phyloP scores from a whole-genome alignment of 1,140 invertebrate genomes.

The Cherax quadricarinatus region DNA sequence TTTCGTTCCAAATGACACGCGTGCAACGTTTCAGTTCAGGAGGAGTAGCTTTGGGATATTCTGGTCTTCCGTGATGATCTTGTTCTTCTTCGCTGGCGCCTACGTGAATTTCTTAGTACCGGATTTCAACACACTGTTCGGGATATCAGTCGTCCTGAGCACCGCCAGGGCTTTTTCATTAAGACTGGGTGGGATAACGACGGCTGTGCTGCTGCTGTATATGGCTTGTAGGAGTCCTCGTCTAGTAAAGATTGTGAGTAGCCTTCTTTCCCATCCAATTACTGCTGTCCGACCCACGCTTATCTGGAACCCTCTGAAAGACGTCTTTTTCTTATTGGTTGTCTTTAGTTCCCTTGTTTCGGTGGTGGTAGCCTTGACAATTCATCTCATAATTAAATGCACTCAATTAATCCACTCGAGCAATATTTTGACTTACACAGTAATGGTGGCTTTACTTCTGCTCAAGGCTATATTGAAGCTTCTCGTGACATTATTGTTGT shows the following conservation, averaged over 20 bases:
- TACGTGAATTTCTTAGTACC: background rate
- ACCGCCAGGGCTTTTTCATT: background rate
- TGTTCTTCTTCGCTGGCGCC: background rate
- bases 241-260: background rate
- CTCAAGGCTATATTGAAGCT: background rate
- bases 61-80: background rate
- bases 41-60: slow-evolving; percentile 2
- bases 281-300: background rate
- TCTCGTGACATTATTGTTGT: background rate
- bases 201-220: background rate
- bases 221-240: background rate
- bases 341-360: background rate
- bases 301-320: slow-evolving; percentile 7
- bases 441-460: background rate
- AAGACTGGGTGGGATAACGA: background rate
- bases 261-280: background rate
- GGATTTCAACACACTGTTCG: background rate
- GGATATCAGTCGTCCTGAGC: background rate
- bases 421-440: background rate
- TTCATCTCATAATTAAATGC: background rate
- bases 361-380: background rate
- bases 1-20: background rate
- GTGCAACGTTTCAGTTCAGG: background rate
- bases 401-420: background rate
- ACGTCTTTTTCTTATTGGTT: background rate